Base-by-base conservation (phyloP, 2,888 invertebrate genomes). In the Phyllotreta striolata region DNA sequence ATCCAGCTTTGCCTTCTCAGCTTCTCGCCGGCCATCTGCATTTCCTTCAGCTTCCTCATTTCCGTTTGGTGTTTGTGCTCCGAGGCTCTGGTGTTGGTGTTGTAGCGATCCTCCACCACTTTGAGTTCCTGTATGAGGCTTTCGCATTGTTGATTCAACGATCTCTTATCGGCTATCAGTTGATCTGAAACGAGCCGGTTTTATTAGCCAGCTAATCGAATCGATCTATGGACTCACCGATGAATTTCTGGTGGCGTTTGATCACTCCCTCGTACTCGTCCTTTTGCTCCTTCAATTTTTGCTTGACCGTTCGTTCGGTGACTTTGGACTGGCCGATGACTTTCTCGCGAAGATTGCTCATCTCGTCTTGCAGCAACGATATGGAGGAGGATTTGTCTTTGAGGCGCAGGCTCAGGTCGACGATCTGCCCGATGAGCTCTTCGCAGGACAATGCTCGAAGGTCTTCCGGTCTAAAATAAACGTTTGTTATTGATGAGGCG, bases 241-340 rank as follows among this genome's bases (percentile, higher is more conserved):
- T 92, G 70, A 93, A 93, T 66, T 86, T 90, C 62, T 94, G 93
- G 77, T 93, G 93, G 9, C 93, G 84, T 69, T 89, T 87, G 14
- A 93, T 87, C 0, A 90, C 85, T 1, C 79, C 85, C 73, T 93
- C 92, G 73, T 89, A 91, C 71, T 93, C 92, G 24, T 87, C 85
- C 76, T 89, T 89, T 71, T 89, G 87, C 37, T 85, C 82, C 13
- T 84, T 83, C 59, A 88, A 72, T 64, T 83, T 84, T 62, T 83
- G 82, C 38, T 71, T 73, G 0, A 80, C 70, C 39, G 82, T 82
- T 24, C 79, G 78, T 44, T 83, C 82, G 24, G 79, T 80, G 46
- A 82, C 79, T 38, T 78, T 79, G 1, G 81, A 79, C 37, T 83
- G 78, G 55, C 79, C 75, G 46, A 80, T 74, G 3, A 82, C 73